Conservation (phyloP, 2,888 invertebrate species). For the Ectobius pallidus region DNA sequence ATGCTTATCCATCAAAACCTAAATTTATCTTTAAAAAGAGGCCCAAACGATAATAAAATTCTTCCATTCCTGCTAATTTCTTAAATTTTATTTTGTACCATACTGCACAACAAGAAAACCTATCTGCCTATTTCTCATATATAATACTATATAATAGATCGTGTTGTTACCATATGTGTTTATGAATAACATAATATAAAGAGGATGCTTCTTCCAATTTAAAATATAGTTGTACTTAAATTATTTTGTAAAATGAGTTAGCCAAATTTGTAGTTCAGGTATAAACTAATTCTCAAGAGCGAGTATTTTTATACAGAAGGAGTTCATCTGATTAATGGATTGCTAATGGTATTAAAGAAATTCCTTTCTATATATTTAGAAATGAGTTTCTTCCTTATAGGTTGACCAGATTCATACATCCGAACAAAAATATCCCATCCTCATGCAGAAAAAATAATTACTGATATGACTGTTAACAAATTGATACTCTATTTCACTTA, state of each 20-base stretch:
- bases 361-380: neutral
- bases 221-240: neutral
- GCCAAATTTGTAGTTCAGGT: neutral
- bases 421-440: too few species aligned
- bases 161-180: neutral
- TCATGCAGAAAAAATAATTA: too few species aligned
- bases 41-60: too few species aligned
- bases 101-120: slow-evolving; percentile 1
- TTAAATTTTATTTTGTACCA: neutral
- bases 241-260: neutral
- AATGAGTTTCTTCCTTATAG: neutral
- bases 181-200: too few species aligned
- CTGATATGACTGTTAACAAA: too few species aligned
- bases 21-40: too few species aligned
- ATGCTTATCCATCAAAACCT: too few species aligned
- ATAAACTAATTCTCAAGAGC: slow-evolving; percentile 5
- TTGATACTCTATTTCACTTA: too few species aligned
- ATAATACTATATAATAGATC: neutral
- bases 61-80: too few species aligned
- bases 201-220: neutral
- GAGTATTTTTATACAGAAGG: slow-evolving; percentile 15
- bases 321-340: neutral
- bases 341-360: neutral
- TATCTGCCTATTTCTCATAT: slow-evolving; percentile 1
- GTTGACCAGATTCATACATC: too few species aligned